Evolutionary conservation across 2,888 invertebrate genomes (phyloP), one percentile per base, ranked within the genome.

Genomic region (Troides oblongomaculatus): DNA sequence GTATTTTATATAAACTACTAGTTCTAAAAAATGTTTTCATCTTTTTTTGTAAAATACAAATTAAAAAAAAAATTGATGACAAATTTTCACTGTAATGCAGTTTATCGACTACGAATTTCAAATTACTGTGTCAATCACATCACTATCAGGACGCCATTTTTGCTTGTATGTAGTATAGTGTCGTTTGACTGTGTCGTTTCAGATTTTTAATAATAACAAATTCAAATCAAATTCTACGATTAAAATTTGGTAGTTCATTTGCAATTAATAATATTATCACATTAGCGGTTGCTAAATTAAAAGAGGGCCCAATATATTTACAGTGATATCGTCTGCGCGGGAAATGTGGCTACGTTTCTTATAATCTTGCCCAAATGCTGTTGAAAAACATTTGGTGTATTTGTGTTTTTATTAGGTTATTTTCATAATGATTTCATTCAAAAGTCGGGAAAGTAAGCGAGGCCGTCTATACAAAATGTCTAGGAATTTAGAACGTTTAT

Each of bases 61-160:
- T 12, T 0, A 7, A n/a, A 53, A 18, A n/a, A 18, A 53, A n/a
- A 7, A 18, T 21, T 21, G 6, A 53, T 1, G 0, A 53, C 53
- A n/a, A 18, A 53, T n/a, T 53, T n/a, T 53, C 7, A n/a, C 5
- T 18, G 36, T 43, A 7, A 6, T 25, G 57, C 57, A 58, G 23
- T 58, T 7, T 43, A 68, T 68, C 69, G 61, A 69, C 30, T 69
- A 65, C 17, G 12, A 25, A 23, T 17, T 62, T 46, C 30, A 43
- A 65, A 36, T 23, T 30, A 46, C 43, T 43, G 12, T 36, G 57
- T 57, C n/a, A 39, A 4, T 63, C 69, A 74, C 89, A 82, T 78
- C 87, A 82, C 86, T 88, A 86, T 21, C 70, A 23, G 69, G 86
- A 88, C 90, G 89, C 90, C 90, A 90, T 90, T 84, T 88, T 89